Conservation (phyloP, 2,888 invertebrate species). For the Volucella inanis region DNA sequence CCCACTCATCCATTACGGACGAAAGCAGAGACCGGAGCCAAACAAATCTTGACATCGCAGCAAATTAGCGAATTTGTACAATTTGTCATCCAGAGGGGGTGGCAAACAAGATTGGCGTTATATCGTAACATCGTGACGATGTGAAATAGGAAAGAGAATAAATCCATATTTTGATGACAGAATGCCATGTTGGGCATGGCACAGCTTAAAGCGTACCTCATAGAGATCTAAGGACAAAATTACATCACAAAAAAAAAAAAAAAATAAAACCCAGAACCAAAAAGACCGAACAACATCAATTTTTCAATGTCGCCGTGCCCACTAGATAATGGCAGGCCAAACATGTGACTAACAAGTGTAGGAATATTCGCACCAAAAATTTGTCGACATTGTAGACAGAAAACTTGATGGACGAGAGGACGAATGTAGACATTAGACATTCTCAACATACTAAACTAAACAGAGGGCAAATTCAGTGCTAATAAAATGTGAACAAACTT, state of each 20-base stretch:
- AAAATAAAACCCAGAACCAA: neutral
- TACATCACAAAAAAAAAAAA: constrained; percentile 19
- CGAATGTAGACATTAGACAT: constrained; percentile 54
- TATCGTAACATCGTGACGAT: constrained; percentile 37
- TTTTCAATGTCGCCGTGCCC: constrained; percentile 54
- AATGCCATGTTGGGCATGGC: constrained; percentile 23
- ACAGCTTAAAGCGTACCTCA: constrained; percentile 4
- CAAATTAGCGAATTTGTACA: constrained; percentile 64
- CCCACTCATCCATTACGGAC: constrained; percentile 51
- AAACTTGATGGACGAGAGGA: constrained; percentile 58
- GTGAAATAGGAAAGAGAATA: constrained; percentile 35
- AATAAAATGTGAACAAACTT: constrained; percentile 15
- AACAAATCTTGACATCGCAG: constrained; percentile 51
- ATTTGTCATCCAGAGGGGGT: constrained; percentile 54
- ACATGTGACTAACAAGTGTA: constrained; percentile 61
- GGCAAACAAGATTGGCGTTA: constrained; percentile 45
- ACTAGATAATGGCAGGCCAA: constrained; percentile 63
- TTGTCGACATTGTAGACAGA: constrained; percentile 56
- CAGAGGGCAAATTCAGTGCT: constrained; percentile 20
- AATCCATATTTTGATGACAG: constrained; percentile 35
- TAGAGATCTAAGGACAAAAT: constrained; percentile 35
- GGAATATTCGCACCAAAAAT: constrained; percentile 56
- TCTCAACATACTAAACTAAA: constrained; percentile 38
- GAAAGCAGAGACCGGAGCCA: constrained; percentile 24
- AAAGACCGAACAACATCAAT: constrained; percentile 45